Conservation (phyloP, 1,140 invertebrate genomes). For the Bombus terrestris region DNA sequence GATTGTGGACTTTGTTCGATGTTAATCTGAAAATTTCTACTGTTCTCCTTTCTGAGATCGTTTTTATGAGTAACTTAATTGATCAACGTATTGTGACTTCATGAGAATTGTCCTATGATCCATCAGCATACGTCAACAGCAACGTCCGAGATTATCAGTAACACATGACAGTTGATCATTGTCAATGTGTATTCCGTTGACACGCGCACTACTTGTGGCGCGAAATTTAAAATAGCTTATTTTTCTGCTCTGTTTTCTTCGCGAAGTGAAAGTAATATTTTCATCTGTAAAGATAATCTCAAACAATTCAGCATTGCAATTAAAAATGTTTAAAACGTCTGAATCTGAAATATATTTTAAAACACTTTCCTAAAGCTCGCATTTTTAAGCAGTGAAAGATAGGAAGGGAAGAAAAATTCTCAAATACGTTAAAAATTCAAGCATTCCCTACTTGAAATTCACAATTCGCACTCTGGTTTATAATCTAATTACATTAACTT, state of each 20-base stretch:
- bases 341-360: neutral
- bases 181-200: neutral
- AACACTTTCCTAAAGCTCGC: neutral
- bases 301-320: neutral
- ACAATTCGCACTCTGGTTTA: neutral
- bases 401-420: too few relatives aligned
- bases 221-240: neutral
- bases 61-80: constrained; percentile 1
- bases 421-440: neutral
- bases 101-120: neutral
- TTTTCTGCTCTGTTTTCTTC: too few relatives aligned
- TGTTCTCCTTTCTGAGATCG: neutral
- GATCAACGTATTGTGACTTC: constrained; percentile 17
- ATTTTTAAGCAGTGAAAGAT: too few relatives aligned
- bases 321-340: neutral
- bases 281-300: neutral
- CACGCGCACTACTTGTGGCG: neutral
- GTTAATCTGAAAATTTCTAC: neutral
- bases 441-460: neutral
- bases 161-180: constrained; percentile 17
- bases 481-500: neutral
- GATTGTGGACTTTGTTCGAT: constrained; percentile 13
- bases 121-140: neutral
- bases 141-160: neutral
- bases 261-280: neutral